Evolutionary conservation across 2,113 vertebrate species (phyloP).

Genomic region (Ammodytes marinus): DNA sequence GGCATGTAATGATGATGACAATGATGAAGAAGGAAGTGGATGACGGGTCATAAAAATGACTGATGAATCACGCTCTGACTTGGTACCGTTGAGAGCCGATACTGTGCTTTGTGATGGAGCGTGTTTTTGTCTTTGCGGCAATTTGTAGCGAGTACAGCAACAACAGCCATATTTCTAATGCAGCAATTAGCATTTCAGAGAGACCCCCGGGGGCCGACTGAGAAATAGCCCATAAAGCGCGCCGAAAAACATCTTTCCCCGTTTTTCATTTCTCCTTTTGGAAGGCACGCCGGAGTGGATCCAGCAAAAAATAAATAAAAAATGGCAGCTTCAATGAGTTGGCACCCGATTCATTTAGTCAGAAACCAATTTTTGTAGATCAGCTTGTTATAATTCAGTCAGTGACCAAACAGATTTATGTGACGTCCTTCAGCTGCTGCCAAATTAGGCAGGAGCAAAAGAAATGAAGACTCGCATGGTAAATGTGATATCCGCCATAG

Average conservation of each 20-base stretch:
- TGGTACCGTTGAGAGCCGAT: slow-evolving; percentile 49
- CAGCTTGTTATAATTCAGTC: slow-evolving; percentile 59
- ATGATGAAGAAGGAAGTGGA: slow-evolving; percentile 78
- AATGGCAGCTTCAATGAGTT: slow-evolving; percentile 64
- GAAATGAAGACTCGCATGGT: slow-evolving; percentile 36
- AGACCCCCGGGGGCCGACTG: slow-evolving; percentile 55
- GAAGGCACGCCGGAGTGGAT: slow-evolving; percentile 51
- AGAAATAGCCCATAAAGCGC: slow-evolving; percentile 75
- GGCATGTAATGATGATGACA: slow-evolving; percentile 80
- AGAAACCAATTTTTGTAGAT: slow-evolving; percentile 67
- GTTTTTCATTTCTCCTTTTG: slow-evolving; percentile 68
- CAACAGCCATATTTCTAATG: slow-evolving; percentile 76
- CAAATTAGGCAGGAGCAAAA: slow-evolving; percentile 50
- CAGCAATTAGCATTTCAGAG: slow-evolving; percentile 79
- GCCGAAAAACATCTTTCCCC: slow-evolving; percentile 63
- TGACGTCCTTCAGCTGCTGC: slow-evolving; percentile 40
- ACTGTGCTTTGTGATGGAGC: slow-evolving; percentile 66
- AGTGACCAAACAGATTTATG: slow-evolving; percentile 51
- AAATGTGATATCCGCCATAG: slow-evolving; percentile 33
- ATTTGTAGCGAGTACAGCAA: slow-evolving; percentile 71
- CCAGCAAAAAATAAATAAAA: slow-evolving; percentile 54
- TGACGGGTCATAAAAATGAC: slow-evolving; percentile 81
- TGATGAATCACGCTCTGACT: slow-evolving; percentile 69
- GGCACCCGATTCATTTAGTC: slow-evolving; percentile 63
- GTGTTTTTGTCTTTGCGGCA: slow-evolving; percentile 75